Base-by-base conservation (phyloP, 2,888 invertebrate species). In the Scotopteryx bipunctaria region DNA sequence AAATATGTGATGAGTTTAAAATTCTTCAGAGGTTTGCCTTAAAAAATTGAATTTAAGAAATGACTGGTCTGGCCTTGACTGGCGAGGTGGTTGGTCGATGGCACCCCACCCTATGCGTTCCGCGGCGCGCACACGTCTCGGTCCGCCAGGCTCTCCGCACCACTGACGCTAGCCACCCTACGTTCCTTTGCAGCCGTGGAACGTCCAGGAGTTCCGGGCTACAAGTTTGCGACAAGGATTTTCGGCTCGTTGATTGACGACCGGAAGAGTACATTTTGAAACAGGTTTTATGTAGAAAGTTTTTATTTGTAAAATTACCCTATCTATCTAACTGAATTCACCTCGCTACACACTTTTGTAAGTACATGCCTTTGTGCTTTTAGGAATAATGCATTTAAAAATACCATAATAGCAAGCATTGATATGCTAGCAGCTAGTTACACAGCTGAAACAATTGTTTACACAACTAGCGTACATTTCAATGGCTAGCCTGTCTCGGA, bases 361-460 rank as follows among this genome's bases (percentile, higher is more conserved):
- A 23, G 8, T 4, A 6, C 5, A 2, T 8, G 21, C 5, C 9
- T 9, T 25, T 11, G 3, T 3, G 25, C 9, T 25, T 25, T 9
- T n/a, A 19, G 4, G 19, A 6, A 25, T 9, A 14, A n/a, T 14
- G 33, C n/a, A 2, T 14, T 37, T n/a, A 37, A 21, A 21, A 23
- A 13, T 14, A 13, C 6, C 8, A 31, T 21, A 40, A 17, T 14
- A 8, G 38, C 11, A 17, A 47, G 16, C 13, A 35, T 52, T 60
- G 33, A 57, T 60, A 50, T 43, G 53, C 38, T 52, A 53, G 46
- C 40, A 61, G n/a, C 56, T 63, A 63, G 69, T 71, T 69, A 69
- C 71, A 81, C 83, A 84, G 83, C 86, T 86, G 83, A 66, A 76
- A 61, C 66, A 71, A 76, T 79, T 86, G 81, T 86, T 86, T 83